Base-by-base conservation (phyloP, 2,888 invertebrate genomes). In the Syritta pipiens region DNA sequence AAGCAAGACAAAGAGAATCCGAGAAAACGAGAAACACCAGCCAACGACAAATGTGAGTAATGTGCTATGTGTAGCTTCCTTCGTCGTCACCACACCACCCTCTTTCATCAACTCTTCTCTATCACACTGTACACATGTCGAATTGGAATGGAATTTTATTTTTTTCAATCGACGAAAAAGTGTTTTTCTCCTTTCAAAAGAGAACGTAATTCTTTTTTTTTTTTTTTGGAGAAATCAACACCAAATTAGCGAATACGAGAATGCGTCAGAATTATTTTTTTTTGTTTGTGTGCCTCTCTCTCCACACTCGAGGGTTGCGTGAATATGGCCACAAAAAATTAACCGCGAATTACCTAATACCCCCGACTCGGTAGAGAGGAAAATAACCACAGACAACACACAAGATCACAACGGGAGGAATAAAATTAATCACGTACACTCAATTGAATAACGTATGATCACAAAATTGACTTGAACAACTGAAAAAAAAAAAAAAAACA, bases 261-360 rank as follows among this genome's bases (percentile, higher is more conserved):
- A 48, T 12, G 5, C 7, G 14, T n/a, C 12, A 42, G 20, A 49
- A 40, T 30, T 10, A 6, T 4, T 53, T 32, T 35, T 53, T 42
- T 12, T 32, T 3, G 44, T 51, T 17, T 42, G 40, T 53, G n/a
- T n/a, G n/a, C n/a, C n/a, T n/a, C n/a, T n/a, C n/a, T n/a, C n/a
- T n/a, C n/a, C n/a, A n/a, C n/a, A 35, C 9, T 5, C 10, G 7
- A 17, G 46, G 7, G 19, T 69, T 14, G 24, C 17, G 35, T 32
- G 55, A 22, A 51, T 2, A 7, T 3, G 3, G n/a, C 17, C 20
- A 14, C 10, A 37, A 10, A 37, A 32, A 44, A 32, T 28, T 30
- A 65, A 35, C 28, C 26, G 7, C 40, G 46, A 60, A 69, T 76
- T 76, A 76, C 35, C 75, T 69, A 69, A 76, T 42, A 68, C 10